Evolutionary conservation across 1,140 invertebrate species (phyloP), one percentile per base, ranked within the genome.

Genomic region (Pristionchus pacificus): DNA sequence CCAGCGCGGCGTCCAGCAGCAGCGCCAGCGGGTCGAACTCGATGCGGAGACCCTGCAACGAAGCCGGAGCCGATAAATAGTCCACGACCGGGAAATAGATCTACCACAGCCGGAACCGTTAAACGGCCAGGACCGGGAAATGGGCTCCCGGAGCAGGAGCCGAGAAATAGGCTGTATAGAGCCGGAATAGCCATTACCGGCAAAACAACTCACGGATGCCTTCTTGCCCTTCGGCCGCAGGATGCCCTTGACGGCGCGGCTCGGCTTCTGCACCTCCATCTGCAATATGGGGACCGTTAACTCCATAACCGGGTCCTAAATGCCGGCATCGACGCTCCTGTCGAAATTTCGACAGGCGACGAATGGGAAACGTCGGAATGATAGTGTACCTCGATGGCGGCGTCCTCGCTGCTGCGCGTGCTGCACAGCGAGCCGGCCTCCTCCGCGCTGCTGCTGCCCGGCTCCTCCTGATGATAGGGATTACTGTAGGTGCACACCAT

Each of bases 11-110:
- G 85, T 99, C 96, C 74, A 98, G 86, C 13, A 98, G 86, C 29
- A 99, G 87, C 1, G 96, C 95, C 65, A 98, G 87, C 13, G 96
- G 95, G 88, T 98, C 95, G 84, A 98, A 98, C 84, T 93, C 95
- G 13, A 98, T 95, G 75, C 93, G 86, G 38, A 6, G 38, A 49
- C 38, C 38, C 38, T 49, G 38, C 6, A 49, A 49, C 38, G 38
- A 49, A 49, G 75, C 92, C 73, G 59, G 80, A 75, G 30, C 72
- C 27, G 65, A 68, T 65, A 30, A 62, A 59, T n/a, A 65, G 28
- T 49, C 63, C 63, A 3, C 32, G 28, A 32, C 31, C 31, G 10
- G 31, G 63, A 49, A 65, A 24, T 30, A 65, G 31, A 30, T 65
- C 63, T 33, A 65, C 29, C 63, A 33, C 32, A 38, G 55, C n/a